These are phyloP conservation scores for Sesamia nonagrioides DNA, from an alignment of 1,140 invertebrate species.

Conservation along the genomic window DNA sequence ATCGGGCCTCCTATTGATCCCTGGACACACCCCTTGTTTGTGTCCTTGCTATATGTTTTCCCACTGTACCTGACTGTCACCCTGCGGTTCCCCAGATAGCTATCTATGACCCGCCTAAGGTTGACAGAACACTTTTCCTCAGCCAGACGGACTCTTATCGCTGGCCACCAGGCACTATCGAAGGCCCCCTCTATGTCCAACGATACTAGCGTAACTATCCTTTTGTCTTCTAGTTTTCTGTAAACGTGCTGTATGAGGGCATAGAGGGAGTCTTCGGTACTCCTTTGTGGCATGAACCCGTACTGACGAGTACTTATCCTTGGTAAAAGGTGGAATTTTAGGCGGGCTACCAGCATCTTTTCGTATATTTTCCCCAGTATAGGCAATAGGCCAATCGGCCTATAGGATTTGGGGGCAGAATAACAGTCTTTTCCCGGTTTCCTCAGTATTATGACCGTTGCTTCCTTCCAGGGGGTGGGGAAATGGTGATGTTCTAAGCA, in stretches of 20 bases:
- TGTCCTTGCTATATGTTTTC: neutral
- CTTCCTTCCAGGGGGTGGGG: constrained; percentile 17
- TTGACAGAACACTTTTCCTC: constrained; percentile 31
- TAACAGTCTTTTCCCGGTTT: constrained; percentile 30
- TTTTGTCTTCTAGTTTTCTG: neutral
- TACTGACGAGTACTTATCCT: constrained; percentile 15
- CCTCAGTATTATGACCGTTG: neutral
- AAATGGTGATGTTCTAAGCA: neutral
- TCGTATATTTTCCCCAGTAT: constrained; percentile 46
- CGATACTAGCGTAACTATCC: constrained; percentile 3
- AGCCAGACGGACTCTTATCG: constrained; percentile 23
- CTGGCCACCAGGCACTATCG: too few species aligned
- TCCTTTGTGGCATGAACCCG: too few species aligned
- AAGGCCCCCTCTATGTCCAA: constrained; percentile 35
- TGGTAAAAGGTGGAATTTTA: constrained; percentile 31
- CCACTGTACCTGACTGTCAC: constrained; percentile 28
- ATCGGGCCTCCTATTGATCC: neutral
- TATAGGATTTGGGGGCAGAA: constrained; percentile 39
- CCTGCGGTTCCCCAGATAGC: neutral
- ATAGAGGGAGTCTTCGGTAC: constrained; percentile 54
- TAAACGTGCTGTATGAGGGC: constrained; percentile 25
- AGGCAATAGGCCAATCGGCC: constrained; percentile 43
- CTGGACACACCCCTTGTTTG: constrained; percentile 24
- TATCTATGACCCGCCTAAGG: constrained; percentile 11
- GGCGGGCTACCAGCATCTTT: constrained; percentile 25